Evolutionary conservation across 2,113 vertebrate species (phyloP).

Genomic region (Anthoscopus minutus): DNA sequence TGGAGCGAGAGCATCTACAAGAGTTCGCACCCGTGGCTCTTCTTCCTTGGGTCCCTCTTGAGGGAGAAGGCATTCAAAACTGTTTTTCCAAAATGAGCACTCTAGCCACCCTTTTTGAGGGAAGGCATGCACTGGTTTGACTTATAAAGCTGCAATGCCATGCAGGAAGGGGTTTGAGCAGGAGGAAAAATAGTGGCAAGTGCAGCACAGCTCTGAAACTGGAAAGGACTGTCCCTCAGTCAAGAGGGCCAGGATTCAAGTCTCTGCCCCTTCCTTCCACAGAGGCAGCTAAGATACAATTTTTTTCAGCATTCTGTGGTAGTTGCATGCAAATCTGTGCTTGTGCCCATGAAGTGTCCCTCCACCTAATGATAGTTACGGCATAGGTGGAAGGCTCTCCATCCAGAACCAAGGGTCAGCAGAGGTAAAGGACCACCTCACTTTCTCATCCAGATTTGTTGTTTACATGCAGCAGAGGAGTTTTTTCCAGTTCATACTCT

Average conservation of each 20-base stretch:
- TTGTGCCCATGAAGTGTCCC: neutral
- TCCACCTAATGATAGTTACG: neutral
- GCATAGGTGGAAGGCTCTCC: neutral
- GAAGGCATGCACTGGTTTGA: neutral
- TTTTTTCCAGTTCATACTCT: neutral
- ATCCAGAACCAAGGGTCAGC: neutral
- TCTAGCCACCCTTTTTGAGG: neutral
- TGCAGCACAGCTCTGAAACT: neutral
- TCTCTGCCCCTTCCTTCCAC: neutral
- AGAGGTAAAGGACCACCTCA: neutral
- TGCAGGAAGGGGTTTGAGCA: neutral
- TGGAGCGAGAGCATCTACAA: neutral
- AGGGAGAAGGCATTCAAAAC: neutral
- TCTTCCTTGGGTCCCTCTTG: neutral
- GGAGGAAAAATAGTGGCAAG: neutral
- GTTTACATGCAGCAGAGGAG: neutral
- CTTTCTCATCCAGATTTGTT: neutral
- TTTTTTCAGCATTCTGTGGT: neutral
- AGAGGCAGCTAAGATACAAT: neutral
- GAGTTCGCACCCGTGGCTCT: rapidly evolving
- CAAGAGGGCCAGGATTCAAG: neutral
- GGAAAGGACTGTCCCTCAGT: neutral
- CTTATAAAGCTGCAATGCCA: rapidly evolving
- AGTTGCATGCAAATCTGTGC: neutral
- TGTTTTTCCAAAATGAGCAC: neutral